phyloP scores from a whole-genome alignment of 1,140 invertebrate species.

The Eueides isabella region DNA sequence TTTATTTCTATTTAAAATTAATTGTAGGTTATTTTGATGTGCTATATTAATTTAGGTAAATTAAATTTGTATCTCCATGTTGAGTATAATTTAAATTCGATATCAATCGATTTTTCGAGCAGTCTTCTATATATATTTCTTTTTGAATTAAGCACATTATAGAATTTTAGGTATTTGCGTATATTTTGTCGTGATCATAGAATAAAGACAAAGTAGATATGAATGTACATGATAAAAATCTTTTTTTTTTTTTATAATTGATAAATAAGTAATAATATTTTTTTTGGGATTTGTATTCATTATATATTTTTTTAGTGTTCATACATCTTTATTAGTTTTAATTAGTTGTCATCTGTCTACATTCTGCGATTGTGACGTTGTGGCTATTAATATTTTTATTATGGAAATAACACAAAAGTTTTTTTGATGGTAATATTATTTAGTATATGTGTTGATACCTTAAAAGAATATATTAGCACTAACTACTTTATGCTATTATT shows the following conservation, averaged over 20 bases:
- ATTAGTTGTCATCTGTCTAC: background rate
- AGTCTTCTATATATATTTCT: background rate
- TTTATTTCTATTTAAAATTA: background rate
- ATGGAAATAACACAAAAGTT: background rate
- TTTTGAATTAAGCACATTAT: background rate
- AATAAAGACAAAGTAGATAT: background rate
- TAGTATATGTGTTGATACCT: background rate
- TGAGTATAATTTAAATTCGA: background rate
- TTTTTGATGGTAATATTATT: background rate
- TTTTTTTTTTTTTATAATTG: too few relatives aligned
- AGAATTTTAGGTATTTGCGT: background rate
- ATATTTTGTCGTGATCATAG: background rate
- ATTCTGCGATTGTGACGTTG: background rate
- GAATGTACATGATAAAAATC: too few relatives aligned
- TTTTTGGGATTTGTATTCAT: too few relatives aligned
- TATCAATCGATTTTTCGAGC: constrained; percentile 4
- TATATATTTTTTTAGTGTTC: background rate
- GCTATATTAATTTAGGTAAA: background rate
- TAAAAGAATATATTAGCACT: background rate
- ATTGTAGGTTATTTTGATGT: background rate
- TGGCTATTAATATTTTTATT: background rate
- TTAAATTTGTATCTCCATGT: background rate
- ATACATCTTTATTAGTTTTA: background rate
- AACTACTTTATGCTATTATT: too few relatives aligned
- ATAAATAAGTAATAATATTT: too few relatives aligned